Percentiles rank a stretch among this genome's conserved stretches.
Conservation (phyloP, 2,888 invertebrate species). For the Diabrotica balteata region DNA sequence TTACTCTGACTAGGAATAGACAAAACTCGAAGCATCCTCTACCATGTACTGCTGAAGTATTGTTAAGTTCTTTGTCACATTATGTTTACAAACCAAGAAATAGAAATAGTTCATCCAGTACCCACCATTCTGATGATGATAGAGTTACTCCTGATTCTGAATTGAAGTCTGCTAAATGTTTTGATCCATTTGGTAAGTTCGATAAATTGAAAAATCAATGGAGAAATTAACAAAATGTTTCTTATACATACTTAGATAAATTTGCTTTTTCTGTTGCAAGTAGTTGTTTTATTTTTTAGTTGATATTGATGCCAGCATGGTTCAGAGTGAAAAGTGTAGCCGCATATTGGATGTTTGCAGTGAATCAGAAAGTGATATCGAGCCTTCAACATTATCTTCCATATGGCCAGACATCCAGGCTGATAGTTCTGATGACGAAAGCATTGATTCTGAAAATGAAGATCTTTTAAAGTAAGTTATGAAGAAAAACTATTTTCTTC, state of each 20-base stretch:
- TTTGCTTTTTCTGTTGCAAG: too few species aligned
- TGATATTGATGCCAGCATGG: conserved; percentile 64
- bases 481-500: too few species aligned
- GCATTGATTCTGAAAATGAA: conserved; percentile 77
- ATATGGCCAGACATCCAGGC: conserved; percentile 71
- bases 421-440: conserved; percentile 78
- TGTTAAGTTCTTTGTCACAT: conserved; percentile 71
- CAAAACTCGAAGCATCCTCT: conserved; percentile 68
- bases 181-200: conserved; percentile 69
- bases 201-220: not conserved
- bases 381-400: conserved; percentile 68
- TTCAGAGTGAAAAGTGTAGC: conserved; percentile 63
- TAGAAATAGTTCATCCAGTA: conserved; percentile 46
- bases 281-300: conserved; percentile 53
- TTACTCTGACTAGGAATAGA: conserved; percentile 69
- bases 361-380: conserved; percentile 78
- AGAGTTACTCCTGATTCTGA: conserved; percentile 59
- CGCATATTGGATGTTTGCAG: conserved; percentile 74
- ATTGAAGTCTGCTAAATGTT: conserved; percentile 57
- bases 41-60: conserved; percentile 71
- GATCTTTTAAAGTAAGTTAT: conserved; percentile 73
- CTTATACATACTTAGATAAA: too few species aligned
- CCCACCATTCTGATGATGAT: conserved; percentile 51
- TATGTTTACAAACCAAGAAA: conserved; percentile 63
- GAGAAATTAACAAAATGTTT: too few species aligned